Evolutionary conservation across 2,113 vertebrate species (phyloP).

Genomic region (Tachysurus fulvidraco): DNA sequence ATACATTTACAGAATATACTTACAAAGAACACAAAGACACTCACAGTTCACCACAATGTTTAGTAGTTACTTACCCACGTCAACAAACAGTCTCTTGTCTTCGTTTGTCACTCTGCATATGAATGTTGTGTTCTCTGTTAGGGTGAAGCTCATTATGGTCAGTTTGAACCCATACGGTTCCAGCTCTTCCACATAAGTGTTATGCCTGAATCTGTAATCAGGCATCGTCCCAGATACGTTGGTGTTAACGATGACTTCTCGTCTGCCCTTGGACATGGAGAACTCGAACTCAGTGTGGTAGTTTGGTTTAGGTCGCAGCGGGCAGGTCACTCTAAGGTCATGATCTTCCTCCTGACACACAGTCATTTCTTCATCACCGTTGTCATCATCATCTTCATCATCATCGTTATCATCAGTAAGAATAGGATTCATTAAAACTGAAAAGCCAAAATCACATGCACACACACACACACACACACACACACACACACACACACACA

Average conservation of each 20-base stretch:
- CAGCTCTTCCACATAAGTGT: conserved; percentile 63
- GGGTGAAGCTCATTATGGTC: conserved; percentile 57
- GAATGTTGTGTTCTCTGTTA: conserved; percentile 70
- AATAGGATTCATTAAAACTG: conserved; percentile 65
- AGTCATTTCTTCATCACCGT: conserved; percentile 35
- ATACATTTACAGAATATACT: background rate
- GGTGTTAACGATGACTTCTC: conserved; percentile 68
- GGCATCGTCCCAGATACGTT: conserved; percentile 69
- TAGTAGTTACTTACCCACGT: conserved; percentile 59
- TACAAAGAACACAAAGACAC: conserved; percentile 8
- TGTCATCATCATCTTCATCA: background rate
- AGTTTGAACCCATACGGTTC: conserved; percentile 66
- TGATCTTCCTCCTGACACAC: conserved; percentile 71
- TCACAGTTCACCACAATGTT: background rate
- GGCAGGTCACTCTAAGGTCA: conserved; percentile 73
- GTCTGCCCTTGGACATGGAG: conserved; percentile 67
- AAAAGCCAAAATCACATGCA: conserved; percentile 11
- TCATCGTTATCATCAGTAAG: conserved; percentile 42
- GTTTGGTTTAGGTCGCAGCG: conserved; percentile 53
- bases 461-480: background rate
- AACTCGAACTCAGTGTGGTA: conserved; percentile 69
- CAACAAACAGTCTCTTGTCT: conserved; percentile 51
- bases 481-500: background rate
- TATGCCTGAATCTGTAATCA: conserved; percentile 59
- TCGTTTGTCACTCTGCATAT: conserved; percentile 66